Percentiles rank a stretch among this genome's conserved stretches.
Conservation (phyloP, 2,888 invertebrate species). For the Strigamia crassipes region DNA sequence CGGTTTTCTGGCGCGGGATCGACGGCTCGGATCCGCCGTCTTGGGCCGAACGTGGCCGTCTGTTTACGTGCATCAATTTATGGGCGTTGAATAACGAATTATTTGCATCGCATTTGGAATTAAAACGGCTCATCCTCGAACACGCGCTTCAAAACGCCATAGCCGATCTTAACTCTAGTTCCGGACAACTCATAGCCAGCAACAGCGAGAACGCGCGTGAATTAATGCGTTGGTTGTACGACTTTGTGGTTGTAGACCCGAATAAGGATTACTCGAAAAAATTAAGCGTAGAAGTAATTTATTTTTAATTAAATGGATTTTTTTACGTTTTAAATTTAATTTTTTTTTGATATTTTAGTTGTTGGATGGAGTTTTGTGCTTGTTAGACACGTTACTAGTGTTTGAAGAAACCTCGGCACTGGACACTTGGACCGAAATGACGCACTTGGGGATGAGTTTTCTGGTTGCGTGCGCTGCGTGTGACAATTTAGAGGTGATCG, state of each 20-base stretch:
- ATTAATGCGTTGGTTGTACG: slow-evolving; percentile 65
- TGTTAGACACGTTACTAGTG: slow-evolving; percentile 65
- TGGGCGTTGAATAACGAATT: slow-evolving; percentile 65
- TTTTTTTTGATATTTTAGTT: slow-evolving; percentile 57
- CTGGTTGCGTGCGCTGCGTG: slow-evolving; percentile 56
- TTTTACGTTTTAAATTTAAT: neutral
- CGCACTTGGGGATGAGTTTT: slow-evolving; percentile 60
- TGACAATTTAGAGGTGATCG: slow-evolving; percentile 55
- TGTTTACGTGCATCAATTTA: slow-evolving; percentile 66
- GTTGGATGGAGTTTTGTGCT: slow-evolving; percentile 64
- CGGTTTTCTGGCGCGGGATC: slow-evolving; percentile 67
- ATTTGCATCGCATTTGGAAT: slow-evolving; percentile 64
- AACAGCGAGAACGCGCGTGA: slow-evolving; percentile 66
- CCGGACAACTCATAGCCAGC: slow-evolving; percentile 59
- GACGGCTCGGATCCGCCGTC: slow-evolving; percentile 64
- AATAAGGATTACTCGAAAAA: slow-evolving; percentile 62
- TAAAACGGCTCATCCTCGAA: slow-evolving; percentile 66
- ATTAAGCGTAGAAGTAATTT: slow-evolving; percentile 56
- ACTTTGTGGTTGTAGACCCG: slow-evolving; percentile 65
- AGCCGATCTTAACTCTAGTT: slow-evolving; percentile 61
- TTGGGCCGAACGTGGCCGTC: slow-evolving; percentile 68
- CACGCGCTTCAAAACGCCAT: slow-evolving; percentile 67
- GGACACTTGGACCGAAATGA: slow-evolving; percentile 66
- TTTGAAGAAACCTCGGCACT: slow-evolving; percentile 63
- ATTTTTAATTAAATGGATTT: too few species aligned